Percentiles rank a stretch among this genome's conserved stretches.
These are phyloP conservation scores for Aphelocoma coerulescens DNA, from an alignment of 2,113 vertebrate species.

Conservation along the genomic window DNA sequence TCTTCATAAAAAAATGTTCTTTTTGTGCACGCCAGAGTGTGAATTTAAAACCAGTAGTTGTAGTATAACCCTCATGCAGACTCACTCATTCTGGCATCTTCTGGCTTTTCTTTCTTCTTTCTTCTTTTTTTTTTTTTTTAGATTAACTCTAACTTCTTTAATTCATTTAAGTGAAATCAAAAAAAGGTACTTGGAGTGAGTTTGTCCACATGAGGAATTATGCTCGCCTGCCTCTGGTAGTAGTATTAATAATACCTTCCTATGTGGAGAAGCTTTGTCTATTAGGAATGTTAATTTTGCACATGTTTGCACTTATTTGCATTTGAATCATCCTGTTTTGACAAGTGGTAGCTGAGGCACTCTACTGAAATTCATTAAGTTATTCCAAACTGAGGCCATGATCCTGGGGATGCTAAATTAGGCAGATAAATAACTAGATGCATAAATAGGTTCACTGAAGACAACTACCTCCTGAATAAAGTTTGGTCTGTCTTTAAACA, in stretches of 20 bases:
- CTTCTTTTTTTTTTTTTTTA: neutral
- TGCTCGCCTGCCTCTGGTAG: neutral
- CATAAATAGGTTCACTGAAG: neutral
- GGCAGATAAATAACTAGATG: neutral
- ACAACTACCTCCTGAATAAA: neutral
- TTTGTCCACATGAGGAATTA: neutral
- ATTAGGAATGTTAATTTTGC: neutral
- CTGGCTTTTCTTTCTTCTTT: neutral
- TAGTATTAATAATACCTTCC: neutral
- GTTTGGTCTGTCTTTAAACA: neutral
- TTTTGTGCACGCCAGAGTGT: constrained; percentile 39
- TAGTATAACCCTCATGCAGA: neutral
- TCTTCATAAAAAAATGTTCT: constrained; percentile 43
- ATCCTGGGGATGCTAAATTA: neutral
- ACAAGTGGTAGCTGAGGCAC: neutral
- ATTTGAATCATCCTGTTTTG: neutral
- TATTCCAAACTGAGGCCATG: neutral
- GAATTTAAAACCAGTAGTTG: constrained; percentile 38
- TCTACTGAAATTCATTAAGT: neutral
- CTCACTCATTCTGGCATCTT: neutral
- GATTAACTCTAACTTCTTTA: neutral
- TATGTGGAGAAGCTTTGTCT: neutral
- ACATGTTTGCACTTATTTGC: neutral
- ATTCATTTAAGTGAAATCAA: neutral
- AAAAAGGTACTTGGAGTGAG: neutral